These are phyloP conservation scores for Artibeus lituratus DNA, from an alignment of 2,797 vertebrate species.

Conservation along the genomic window DNA sequence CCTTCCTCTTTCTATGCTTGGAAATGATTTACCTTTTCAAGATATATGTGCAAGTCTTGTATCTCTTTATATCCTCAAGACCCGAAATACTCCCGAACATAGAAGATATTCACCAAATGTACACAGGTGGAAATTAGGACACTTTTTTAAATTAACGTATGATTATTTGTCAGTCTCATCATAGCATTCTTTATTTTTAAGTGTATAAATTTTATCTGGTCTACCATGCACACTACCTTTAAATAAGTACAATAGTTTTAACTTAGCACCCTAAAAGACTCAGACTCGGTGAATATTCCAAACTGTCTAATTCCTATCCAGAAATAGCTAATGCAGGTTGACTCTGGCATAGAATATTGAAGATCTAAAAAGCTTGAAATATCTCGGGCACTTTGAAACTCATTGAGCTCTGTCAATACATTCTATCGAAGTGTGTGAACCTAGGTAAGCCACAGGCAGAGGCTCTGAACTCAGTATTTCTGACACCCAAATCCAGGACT, in stretches of 20 bases:
- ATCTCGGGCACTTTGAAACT: background rate
- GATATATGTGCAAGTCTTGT: background rate
- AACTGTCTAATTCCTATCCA: background rate
- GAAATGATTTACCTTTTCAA: background rate
- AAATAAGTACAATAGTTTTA: background rate
- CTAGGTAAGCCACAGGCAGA: background rate
- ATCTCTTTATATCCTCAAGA: background rate
- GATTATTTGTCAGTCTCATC: background rate
- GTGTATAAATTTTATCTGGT: background rate
- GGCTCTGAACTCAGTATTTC: background rate
- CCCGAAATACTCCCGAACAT: background rate
- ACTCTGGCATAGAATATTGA: background rate
- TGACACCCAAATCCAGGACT: background rate
- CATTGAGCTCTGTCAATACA: background rate
- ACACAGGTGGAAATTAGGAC: background rate
- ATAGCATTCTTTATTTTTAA: background rate
- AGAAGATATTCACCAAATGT: background rate
- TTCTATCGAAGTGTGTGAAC: background rate
- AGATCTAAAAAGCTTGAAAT: background rate
- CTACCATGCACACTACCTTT: background rate
- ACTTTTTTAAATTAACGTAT: background rate
- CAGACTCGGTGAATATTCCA: background rate
- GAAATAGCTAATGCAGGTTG: background rate
- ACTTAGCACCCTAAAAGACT: background rate
- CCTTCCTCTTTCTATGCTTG: background rate